A percentile compares a stretch with the other conserved stretches of the same genome.
phyloP scores from a whole-genome alignment of 2,113 vertebrate species.

The Rhinoderma darwinii region DNA sequence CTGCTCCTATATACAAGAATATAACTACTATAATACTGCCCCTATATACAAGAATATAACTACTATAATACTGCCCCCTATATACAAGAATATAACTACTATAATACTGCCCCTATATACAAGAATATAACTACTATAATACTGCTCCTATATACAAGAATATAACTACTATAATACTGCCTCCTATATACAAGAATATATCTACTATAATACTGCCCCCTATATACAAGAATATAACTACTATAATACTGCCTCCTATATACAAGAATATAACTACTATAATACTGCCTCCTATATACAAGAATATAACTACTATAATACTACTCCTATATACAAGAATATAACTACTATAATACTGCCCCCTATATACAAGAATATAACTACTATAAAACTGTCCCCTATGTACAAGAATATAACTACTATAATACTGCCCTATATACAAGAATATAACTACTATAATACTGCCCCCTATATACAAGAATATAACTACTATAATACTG shows the following conservation, averaged over 20 bases:
- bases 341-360: slow-evolving; percentile 5
- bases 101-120: no score
- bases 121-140: no score
- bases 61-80: no score
- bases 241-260: neutral
- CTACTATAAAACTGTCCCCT: neutral
- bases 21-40: no score
- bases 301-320: slow-evolving; percentile 3
- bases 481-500: slow-evolving; percentile 11
- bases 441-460: neutral
- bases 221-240: no score
- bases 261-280: neutral
- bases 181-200: no score
- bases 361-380: neutral
- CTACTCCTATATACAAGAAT: neutral
- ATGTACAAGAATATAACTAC: slow-evolving; percentile 18
- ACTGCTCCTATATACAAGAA: no score
- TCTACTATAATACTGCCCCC: no score
- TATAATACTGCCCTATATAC: slow-evolving; percentile 5
- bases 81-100: no score
- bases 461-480: neutral
- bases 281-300: neutral
- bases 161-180: neutral
- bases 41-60: no score
- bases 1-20: no score